Conservation (phyloP, 2,797 vertebrate genomes). For the Ataeniobius toweri region DNA sequence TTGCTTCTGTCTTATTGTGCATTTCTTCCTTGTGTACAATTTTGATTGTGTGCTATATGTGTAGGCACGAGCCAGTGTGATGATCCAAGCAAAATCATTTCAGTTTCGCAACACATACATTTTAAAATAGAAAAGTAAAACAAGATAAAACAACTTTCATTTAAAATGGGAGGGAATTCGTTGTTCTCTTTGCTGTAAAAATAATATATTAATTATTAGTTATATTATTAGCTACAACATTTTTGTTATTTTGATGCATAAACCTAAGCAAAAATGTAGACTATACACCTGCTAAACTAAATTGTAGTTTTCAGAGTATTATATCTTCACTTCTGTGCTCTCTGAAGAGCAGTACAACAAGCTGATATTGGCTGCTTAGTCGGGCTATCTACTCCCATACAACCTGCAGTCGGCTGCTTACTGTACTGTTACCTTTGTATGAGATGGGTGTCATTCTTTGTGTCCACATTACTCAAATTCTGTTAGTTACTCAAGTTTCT, state of each 20-base stretch:
- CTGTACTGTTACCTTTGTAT: too few species aligned
- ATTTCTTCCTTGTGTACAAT: slow-evolving; percentile 4
- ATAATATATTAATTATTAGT: background rate
- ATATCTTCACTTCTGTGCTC: background rate
- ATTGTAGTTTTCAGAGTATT: background rate
- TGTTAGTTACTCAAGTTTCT: background rate
- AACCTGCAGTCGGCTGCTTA: background rate
- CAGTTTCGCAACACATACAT: background rate
- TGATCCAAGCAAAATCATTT: background rate
- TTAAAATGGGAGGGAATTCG: background rate
- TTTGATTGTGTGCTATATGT: background rate
- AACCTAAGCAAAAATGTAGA: background rate
- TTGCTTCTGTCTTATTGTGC: background rate
- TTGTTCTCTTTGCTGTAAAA: background rate
- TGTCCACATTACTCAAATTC: background rate
- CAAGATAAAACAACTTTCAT: too few species aligned
- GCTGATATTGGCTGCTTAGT: background rate
- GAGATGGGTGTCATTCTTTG: background rate
- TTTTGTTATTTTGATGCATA: background rate
- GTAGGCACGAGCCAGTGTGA: background rate
- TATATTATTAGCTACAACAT: background rate
- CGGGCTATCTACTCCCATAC: background rate
- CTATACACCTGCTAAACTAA: background rate
- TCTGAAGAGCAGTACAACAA: background rate
- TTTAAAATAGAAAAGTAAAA: background rate